Conservation (phyloP, 2,797 vertebrate genomes). For the Psittacula echo region DNA sequence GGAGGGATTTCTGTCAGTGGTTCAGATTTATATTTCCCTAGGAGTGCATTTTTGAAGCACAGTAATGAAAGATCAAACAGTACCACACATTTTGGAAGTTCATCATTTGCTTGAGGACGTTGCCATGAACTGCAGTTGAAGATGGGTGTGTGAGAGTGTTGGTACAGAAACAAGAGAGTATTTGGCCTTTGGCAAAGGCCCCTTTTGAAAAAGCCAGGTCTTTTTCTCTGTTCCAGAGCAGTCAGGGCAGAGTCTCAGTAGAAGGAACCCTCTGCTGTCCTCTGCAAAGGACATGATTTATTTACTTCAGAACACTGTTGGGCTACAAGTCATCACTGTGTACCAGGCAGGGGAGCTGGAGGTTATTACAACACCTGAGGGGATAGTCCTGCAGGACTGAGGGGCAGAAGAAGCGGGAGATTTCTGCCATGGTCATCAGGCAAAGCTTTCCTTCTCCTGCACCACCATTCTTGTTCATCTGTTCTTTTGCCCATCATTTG, state of each 20-base stretch:
- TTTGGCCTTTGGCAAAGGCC: not conserved
- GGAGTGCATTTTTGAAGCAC: not conserved
- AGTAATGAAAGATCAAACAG: not conserved
- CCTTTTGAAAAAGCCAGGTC: not conserved
- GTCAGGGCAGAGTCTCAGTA: not conserved
- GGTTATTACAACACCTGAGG: not conserved
- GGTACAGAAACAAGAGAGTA: not conserved
- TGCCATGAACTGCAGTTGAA: not conserved
- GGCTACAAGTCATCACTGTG: not conserved
- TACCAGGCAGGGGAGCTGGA: not conserved
- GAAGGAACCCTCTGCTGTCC: not conserved
- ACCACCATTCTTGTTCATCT: not conserved
- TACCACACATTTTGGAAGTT: not conserved
- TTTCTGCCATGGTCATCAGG: not conserved
- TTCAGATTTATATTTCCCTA: constrained; percentile 20
- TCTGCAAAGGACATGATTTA: not conserved
- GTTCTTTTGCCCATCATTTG: not conserved
- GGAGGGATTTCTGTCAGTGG: not conserved
- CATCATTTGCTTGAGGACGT: not conserved
- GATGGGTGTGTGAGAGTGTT: not conserved
- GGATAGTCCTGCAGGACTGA: not conserved
- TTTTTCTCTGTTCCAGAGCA: not conserved
- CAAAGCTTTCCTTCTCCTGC: not conserved
- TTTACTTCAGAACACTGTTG: not conserved
- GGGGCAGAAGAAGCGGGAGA: not conserved